Evolutionary conservation across 2,797 vertebrate species (phyloP).

Genomic region (Cetoscarus ocellatus): DNA sequence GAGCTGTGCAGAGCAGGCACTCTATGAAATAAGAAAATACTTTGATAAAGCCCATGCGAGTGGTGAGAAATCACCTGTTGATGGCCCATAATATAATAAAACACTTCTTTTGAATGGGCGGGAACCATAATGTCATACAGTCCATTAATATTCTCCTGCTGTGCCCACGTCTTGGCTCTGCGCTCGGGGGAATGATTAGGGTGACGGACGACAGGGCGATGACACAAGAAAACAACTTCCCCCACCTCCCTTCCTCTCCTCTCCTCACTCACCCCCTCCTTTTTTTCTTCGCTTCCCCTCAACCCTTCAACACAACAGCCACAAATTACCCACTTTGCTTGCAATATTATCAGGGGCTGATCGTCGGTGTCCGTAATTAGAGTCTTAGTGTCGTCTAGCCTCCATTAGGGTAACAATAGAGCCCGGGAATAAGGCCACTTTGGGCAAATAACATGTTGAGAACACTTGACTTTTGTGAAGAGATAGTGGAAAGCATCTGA

Average conservation of each 20-base stretch:
- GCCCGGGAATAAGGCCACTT: constrained; percentile 93
- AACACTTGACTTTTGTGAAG: constrained; percentile 96
- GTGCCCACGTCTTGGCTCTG: constrained; percentile 55
- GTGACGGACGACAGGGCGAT: constrained; percentile 72
- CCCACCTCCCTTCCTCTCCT: constrained; percentile 73
- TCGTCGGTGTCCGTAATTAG: constrained; percentile 92
- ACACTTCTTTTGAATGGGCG: constrained; percentile 73
- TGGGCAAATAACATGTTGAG: constrained; percentile 92
- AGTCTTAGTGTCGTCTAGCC: constrained; percentile 91
- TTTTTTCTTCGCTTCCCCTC: constrained; percentile 68
- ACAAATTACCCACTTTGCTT: constrained; percentile 96
- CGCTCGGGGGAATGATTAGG: constrained; percentile 75
- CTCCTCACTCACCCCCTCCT: constrained; percentile 12
- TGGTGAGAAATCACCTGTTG: constrained; percentile 77
- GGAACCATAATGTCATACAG: constrained; percentile 70
- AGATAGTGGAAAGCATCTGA: constrained; percentile 89
- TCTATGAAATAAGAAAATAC: constrained; percentile 68
- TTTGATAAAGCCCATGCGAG: constrained; percentile 49
- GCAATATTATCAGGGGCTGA: constrained; percentile 95
- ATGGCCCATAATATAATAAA: constrained; percentile 74
- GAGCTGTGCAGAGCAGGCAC: constrained; percentile 48
- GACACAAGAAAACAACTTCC: constrained; percentile 85
- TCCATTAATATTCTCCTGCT: constrained; percentile 76
- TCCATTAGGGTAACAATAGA: constrained; percentile 94
- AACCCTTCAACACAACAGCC: constrained; percentile 87